Evolutionary conservation across 2,797 vertebrate species (phyloP).

Genomic region (Eurystomus glaucurus): DNA sequence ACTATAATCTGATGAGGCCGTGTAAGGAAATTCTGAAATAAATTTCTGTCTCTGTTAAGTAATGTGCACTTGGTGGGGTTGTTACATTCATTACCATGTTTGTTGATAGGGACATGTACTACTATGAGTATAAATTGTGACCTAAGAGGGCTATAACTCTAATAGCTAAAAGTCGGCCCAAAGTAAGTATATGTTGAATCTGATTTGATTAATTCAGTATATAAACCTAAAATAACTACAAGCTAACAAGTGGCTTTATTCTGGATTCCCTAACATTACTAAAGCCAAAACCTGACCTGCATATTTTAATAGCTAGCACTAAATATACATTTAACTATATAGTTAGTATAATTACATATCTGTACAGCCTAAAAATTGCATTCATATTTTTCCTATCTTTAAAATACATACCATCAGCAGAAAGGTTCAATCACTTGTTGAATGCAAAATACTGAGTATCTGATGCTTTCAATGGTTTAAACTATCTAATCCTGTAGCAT

Average conservation of each 20-base stretch:
- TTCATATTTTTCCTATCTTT: neutral
- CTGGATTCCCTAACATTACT: neutral
- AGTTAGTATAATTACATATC: neutral
- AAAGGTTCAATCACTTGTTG: neutral
- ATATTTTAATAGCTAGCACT: neutral
- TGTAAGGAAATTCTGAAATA: neutral
- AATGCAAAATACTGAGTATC: neutral
- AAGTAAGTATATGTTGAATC: neutral
- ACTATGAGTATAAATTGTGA: neutral
- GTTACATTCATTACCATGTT: fast-evolving
- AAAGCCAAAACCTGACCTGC: neutral
- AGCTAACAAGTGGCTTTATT: neutral
- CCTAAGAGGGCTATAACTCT: neutral
- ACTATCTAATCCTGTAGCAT: neutral
- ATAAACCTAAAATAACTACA: neutral
- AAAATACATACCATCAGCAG: neutral
- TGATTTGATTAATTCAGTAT: neutral
- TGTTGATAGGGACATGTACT: fast-evolving
- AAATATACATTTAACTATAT: neutral
- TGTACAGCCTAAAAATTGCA: neutral
- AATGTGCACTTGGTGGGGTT: fast-evolving
- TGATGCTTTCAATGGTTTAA: neutral
- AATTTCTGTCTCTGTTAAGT: neutral
- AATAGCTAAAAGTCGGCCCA: neutral
- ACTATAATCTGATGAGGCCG: neutral